phyloP scores from a whole-genome alignment of 1,140 invertebrate species.

The Medauroidea extradentata region DNA sequence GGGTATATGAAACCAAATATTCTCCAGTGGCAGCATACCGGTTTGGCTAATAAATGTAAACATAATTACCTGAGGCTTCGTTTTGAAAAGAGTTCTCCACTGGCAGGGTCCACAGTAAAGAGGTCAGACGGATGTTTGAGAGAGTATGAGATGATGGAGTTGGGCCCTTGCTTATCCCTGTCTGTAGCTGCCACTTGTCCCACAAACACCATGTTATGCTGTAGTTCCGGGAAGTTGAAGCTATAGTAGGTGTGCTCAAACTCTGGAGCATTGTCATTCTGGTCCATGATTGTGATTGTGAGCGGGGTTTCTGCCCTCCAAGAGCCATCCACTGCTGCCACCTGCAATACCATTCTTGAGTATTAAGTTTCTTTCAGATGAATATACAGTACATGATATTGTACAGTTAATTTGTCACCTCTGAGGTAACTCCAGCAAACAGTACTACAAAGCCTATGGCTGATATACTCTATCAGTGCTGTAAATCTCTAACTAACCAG shows the following conservation, averaged over 20 bases:
- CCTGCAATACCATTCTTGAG: no score
- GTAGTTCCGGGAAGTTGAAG: conserved; percentile 85
- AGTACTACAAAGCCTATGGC: no score
- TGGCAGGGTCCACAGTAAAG: conserved; percentile 85
- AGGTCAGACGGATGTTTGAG: conserved; percentile 85
- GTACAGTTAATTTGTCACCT: no score
- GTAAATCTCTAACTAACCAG: no score
- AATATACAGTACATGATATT: no score
- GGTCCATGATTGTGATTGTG: conserved; percentile 90
- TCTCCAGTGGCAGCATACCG: no score
- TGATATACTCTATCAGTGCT: no score
- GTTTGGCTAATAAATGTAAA: no score
- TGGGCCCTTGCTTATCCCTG: conserved; percentile 87
- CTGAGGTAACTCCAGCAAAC: no score
- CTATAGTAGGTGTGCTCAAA: conserved; percentile 84
- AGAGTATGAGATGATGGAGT: conserved; percentile 89
- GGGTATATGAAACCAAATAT: no score
- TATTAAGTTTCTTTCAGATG: no score
- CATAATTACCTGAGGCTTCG: conserved; percentile 57
- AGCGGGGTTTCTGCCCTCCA: conserved; percentile 85
- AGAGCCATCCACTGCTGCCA: conserved; percentile 80
- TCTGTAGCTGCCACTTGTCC: conserved; percentile 86
- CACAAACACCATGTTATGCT: conserved; percentile 71
- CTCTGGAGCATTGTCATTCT: conserved; percentile 90
- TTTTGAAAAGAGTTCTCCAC: conserved; percentile 85